Evolutionary conservation across 2,113 vertebrate genomes (phyloP).

Genomic region (Perca schrenkii): DNA sequence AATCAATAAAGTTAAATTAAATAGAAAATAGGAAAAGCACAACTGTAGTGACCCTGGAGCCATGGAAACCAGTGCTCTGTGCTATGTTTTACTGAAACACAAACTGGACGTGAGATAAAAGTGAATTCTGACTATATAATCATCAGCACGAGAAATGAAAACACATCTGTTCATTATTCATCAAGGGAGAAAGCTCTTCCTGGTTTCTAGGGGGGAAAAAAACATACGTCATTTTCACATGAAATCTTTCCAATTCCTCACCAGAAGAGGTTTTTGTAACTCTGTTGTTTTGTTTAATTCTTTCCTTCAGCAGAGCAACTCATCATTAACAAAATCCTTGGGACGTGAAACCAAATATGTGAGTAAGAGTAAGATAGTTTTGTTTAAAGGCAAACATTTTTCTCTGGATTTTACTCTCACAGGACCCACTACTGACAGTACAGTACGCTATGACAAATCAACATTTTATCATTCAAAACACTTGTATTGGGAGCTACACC

Average conservation of each 20-base stretch:
- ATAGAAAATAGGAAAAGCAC: not conserved
- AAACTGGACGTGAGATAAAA: conserved; percentile 49
- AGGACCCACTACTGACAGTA: not conserved
- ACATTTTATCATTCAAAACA: not conserved
- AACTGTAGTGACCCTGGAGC: not conserved
- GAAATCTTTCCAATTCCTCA: not conserved
- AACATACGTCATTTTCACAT: not conserved
- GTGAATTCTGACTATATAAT: conserved; percentile 43
- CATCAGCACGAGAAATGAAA: conserved; percentile 17
- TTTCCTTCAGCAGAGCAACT: conserved; percentile 69
- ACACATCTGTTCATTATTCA: conserved; percentile 52
- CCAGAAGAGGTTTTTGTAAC: not conserved
- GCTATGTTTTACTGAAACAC: conserved; percentile 17
- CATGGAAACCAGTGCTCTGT: not conserved
- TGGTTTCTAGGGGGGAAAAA: not conserved
- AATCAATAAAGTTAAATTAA: not conserved
- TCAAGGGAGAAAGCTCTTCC: conserved; percentile 31
- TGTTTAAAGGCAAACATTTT: not conserved
- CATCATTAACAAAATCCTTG: conserved; percentile 83
- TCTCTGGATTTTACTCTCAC: not conserved
- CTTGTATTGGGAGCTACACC: not conserved
- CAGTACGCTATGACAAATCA: not conserved
- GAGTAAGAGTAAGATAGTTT: conserved; percentile 73
- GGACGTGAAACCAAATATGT: conserved; percentile 98
- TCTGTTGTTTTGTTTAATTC: not conserved